Conservation (phyloP, 2,888 invertebrate species). For the Alsophila aescularia region DNA sequence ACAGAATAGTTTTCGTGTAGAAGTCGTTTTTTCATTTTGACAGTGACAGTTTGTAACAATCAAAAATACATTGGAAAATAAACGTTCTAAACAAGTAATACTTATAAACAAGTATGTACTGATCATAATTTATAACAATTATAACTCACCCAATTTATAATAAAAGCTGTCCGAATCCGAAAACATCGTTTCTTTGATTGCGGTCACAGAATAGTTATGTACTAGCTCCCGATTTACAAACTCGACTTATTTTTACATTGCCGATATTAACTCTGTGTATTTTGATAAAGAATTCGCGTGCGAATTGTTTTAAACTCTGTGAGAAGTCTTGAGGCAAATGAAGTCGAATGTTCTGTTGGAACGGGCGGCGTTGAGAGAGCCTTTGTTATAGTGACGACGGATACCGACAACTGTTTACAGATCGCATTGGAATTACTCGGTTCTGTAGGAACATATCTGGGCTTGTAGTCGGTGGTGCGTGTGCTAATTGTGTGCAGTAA, state of each 20-base stretch:
- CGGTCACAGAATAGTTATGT: too few species aligned
- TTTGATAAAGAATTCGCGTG: conserved; percentile 23
- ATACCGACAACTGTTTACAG: conserved; percentile 9
- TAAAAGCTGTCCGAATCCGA: conserved; percentile 6
- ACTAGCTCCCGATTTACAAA: conserved; percentile 23
- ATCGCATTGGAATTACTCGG: background rate
- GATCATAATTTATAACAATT: background rate
- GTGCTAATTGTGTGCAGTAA: conserved; percentile 10
- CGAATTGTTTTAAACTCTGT: conserved; percentile 18
- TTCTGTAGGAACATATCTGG: background rate
- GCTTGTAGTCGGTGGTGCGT: background rate
- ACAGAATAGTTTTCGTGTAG: too few species aligned
- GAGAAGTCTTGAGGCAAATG: conserved; percentile 1
- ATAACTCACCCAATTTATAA: conserved; percentile 5
- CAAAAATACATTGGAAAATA: too few species aligned
- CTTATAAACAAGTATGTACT: too few species aligned
- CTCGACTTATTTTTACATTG: conserved; percentile 20
- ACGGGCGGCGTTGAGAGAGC: background rate
- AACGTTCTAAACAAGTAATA: too few species aligned
- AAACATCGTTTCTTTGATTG: conserved; percentile 20
- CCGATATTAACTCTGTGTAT: conserved; percentile 24
- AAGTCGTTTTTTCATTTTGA: too few species aligned
- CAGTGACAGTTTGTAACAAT: too few species aligned
- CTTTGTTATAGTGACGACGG: background rate
- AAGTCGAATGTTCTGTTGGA: conserved; percentile 4